Conservation (phyloP, 2,888 invertebrate species). For the Cotesia congregata region DNA sequence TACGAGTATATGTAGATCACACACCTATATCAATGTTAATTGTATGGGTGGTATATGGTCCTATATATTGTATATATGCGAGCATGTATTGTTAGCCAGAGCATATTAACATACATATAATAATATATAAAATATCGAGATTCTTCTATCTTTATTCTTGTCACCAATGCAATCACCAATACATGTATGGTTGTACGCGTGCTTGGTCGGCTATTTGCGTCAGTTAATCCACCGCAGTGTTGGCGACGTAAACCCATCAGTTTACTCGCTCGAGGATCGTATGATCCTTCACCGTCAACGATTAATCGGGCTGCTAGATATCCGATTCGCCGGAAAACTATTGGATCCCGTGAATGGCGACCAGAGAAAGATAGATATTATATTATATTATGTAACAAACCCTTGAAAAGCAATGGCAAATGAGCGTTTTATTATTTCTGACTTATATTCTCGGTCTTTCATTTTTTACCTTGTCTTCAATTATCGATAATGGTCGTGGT, state of each 20-base stretch:
- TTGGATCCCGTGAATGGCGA: not conserved
- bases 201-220: slow-evolving; percentile 31
- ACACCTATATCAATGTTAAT: slow-evolving; percentile 32
- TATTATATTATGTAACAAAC: not conserved
- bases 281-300: slow-evolving; percentile 4
- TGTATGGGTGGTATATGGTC: slow-evolving; percentile 33
- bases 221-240: slow-evolving; percentile 27
- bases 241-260: slow-evolving; percentile 17
- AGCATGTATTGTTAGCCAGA: slow-evolving; percentile 36
- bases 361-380: not conserved
- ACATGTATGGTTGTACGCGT: slow-evolving; percentile 22
- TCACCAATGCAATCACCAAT: not conserved
- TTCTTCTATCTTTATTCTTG: not conserved
- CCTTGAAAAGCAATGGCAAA: not conserved
- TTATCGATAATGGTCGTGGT: slow-evolving; percentile 40
- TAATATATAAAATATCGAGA: not conserved
- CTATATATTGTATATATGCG: slow-evolving; percentile 34
- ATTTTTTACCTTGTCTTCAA: slow-evolving; percentile 30
- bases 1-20: slow-evolving; percentile 30
- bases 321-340: not conserved
- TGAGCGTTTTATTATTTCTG: slow-evolving; percentile 12
- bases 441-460: not conserved
- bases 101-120: slow-evolving; percentile 35
- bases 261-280: not conserved
- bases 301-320: slow-evolving; percentile 10